These are phyloP conservation scores for Malthinus seriepunctatus DNA, from an alignment of 2,888 invertebrate genomes.

Conservation along the genomic window DNA sequence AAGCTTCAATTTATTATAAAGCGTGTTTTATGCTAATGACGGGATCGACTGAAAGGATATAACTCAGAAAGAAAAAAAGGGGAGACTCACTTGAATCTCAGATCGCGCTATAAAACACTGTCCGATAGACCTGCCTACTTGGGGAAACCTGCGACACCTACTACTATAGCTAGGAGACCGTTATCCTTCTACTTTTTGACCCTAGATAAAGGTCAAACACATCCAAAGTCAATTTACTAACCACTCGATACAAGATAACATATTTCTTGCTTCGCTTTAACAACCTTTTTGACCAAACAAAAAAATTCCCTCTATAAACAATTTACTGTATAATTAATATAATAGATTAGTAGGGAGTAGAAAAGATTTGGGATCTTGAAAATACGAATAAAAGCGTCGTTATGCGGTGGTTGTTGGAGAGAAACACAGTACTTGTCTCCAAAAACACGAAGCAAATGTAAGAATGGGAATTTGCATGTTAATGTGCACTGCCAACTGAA, in stretches of 20 bases:
- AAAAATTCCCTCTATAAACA: background rate
- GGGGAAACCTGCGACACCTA: conserved; percentile 30
- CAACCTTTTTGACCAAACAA: background rate
- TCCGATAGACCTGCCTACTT: conserved; percentile 38
- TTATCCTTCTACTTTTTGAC: conserved; percentile 31
- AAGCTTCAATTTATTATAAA: conserved; percentile 50
- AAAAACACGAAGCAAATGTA: conserved; percentile 53
- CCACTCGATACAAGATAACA: conserved; percentile 6
- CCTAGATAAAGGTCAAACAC: conserved; percentile 32
- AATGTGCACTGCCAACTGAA: conserved; percentile 51
- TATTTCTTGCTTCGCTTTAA: background rate
- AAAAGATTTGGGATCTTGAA: conserved; percentile 21
- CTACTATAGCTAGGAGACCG: conserved; percentile 23
- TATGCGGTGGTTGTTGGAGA: conserved; percentile 42
- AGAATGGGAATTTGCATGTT: conserved; percentile 55
- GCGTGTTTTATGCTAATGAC: conserved; percentile 47
- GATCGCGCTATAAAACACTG: conserved; percentile 45
- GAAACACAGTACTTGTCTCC: conserved; percentile 50
- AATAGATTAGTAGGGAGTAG: conserved; percentile 14
- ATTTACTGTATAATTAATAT: conserved; percentile 13
- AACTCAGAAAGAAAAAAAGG: conserved; percentile 39
- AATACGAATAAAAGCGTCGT: conserved; percentile 42
- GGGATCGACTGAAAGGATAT: conserved; percentile 47
- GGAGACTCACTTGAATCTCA: conserved; percentile 40
- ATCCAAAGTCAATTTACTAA: conserved; percentile 17